Evolutionary conservation across 2,888 invertebrate genomes (phyloP).

Genomic region (Hydraecia micacea): DNA sequence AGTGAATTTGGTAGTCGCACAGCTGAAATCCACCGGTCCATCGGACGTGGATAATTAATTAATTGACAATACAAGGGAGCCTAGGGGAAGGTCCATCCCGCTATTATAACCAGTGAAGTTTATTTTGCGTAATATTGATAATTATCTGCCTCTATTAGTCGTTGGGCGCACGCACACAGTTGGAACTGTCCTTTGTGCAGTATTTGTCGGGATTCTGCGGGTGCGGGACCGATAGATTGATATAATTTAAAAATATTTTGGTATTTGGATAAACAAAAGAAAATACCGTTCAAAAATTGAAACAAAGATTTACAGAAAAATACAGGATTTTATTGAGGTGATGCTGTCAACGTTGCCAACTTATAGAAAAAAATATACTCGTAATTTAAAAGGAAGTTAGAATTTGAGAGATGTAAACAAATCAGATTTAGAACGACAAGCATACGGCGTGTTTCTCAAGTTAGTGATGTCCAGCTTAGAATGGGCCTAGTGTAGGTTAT

Average conservation of each 20-base stretch:
- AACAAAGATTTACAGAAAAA: background rate
- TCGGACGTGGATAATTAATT: slow-evolving; percentile 85
- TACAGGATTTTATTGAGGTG: background rate
- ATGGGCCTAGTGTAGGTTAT: background rate
- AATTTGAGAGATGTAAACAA: background rate
- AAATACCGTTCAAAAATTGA: background rate
- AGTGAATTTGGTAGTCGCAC: slow-evolving; percentile 79
- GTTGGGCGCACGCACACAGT: slow-evolving; percentile 58
- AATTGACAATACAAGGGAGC: slow-evolving; percentile 81
- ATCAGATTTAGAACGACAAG: background rate
- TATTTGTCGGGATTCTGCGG: background rate
- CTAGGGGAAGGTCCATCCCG: slow-evolving; percentile 47
- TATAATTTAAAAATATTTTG: background rate
- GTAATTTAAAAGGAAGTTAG: background rate
- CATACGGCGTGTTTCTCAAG: background rate
- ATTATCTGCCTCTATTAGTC: slow-evolving; percentile 39
- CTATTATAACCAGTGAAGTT: slow-evolving; percentile 64
- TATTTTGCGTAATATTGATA: slow-evolving; percentile 76
- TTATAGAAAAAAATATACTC: too few species aligned
- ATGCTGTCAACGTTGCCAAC: background rate
- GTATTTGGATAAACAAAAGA: background rate
- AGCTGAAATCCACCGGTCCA: slow-evolving; percentile 70
- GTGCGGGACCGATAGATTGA: background rate
- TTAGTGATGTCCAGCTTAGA: background rate
- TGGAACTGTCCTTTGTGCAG: background rate